These are phyloP conservation scores for Cydia splendana DNA, from an alignment of 1,140 invertebrate genomes.

Conservation along the genomic window DNA sequence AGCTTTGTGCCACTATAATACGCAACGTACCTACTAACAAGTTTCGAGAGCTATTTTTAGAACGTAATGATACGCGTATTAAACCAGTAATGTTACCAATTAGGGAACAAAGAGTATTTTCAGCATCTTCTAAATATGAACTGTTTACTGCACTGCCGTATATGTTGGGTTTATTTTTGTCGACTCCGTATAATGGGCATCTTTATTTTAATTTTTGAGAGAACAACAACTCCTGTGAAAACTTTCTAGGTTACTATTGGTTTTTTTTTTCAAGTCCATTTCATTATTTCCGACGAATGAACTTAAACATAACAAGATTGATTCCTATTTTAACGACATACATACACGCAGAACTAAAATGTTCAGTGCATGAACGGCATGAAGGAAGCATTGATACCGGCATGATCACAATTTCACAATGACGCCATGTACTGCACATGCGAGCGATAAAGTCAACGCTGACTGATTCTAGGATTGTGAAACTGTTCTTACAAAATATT, in stretches of 20 bases:
- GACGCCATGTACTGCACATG: conserved; percentile 8
- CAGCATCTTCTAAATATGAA: conserved; percentile 13
- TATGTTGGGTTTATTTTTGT: conserved; percentile 4
- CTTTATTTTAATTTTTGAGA: not conserved
- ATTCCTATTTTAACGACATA: not conserved
- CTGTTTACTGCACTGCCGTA: not conserved
- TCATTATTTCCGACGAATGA: not conserved
- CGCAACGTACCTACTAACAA: conserved; percentile 5
- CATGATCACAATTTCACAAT: not conserved
- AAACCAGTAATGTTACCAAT: conserved; percentile 18
- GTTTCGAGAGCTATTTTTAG: conserved; percentile 25
- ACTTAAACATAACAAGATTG: not conserved
- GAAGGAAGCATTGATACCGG: not conserved
- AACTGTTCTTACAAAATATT: conserved; percentile 13
- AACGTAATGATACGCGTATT: not conserved
- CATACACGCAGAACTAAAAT: not conserved
- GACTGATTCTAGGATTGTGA: not conserved
- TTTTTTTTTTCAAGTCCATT: not conserved
- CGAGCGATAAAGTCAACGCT: not conserved
- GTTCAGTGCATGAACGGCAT: conserved; percentile 7
- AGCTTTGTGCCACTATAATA: conserved; percentile 27
- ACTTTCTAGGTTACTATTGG: not conserved
- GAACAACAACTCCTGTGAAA: not conserved
- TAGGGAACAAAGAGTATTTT: conserved; percentile 29
- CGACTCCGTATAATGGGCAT: not conserved